Base-by-base conservation (phyloP, 37 sponge, comb jelly and placozoan species). In the Cliona cf. orientalis region DNA sequence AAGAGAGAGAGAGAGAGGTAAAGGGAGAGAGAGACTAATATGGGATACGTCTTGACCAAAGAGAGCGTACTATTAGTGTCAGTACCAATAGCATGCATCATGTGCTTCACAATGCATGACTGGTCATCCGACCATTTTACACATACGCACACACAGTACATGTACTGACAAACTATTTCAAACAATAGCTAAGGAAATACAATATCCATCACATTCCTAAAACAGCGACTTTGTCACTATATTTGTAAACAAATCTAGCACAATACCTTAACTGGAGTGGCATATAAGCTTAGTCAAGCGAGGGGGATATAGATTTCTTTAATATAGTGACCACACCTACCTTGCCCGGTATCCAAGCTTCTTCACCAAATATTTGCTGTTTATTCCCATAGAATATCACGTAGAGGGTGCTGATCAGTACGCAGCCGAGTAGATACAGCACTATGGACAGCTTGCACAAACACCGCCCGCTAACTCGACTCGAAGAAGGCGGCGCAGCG, bases 331-430 rank as follows among this genome's bases (percentile, higher is more conserved):
- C 35, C 7, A 62, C 55, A 45, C 72, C 0, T 61, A 82, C 82
- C 73, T 72, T 82, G 29, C 82, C 82, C 21, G 82, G 82, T 31
- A 82, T 82, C 82, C 82, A 80, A 17, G 70, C 80, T 6, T 80
- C 78, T n/a, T 35, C 71, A 36, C 41, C 41, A 14, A 80, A 42
- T 33, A 23, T 14, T 29, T 74, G 76, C 17, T 62, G 61, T 31
- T 67, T 74, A 14, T 64, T 75, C 7, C 87, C 93, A 42, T 87
- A 92, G 44, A 88, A 62, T 1, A 81, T 86, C 53, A 93, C 89
- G 40, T 93, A 93, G 42, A 93, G 60, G 21, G 83, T 83, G 33
- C 89, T 82, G 35, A 93, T 62, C 19, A 88, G 53, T 0, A 93
- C 59, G 72, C 93, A 93, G 25, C 53, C 66, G 2, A 49, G 58